Conservation (phyloP, 2,113 vertebrate genomes). For the Pituophis catenifer region DNA sequence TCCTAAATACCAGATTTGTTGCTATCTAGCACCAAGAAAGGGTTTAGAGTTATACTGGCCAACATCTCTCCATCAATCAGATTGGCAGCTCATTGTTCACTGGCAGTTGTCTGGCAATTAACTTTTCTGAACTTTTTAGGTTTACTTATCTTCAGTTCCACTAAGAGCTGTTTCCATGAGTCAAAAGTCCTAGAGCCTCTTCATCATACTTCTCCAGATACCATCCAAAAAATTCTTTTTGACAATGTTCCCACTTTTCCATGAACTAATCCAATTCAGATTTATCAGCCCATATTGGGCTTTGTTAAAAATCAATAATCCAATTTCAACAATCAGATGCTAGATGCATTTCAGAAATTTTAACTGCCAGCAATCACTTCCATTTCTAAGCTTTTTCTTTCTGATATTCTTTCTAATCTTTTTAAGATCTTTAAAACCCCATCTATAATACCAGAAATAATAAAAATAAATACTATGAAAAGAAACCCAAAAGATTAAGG, state of each 20-base stretch:
- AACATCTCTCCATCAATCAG: not conserved
- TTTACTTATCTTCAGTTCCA: too few species aligned
- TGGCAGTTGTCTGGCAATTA: too few species aligned
- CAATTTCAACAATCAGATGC: not conserved
- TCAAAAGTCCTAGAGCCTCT: too few species aligned
- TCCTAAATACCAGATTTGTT: too few species aligned
- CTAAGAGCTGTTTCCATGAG: too few species aligned
- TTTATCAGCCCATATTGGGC: too few species aligned
- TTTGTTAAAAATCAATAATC: not conserved
- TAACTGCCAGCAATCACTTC: not conserved
- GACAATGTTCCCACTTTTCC: not conserved
- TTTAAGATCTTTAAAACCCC: not conserved
- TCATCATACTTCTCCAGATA: too few species aligned
- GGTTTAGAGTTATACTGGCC: too few species aligned
- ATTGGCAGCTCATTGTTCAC: not conserved
- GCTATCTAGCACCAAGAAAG: too few species aligned
- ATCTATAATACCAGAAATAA: not conserved
- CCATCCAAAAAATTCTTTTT: too few species aligned
- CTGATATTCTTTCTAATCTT: not conserved
- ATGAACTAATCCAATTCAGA: not conserved
- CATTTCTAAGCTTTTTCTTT: not conserved
- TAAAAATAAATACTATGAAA: not conserved
- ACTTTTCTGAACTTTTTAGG: too few species aligned
- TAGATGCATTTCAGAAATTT: not conserved
- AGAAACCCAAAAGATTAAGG: not conserved